Base-by-base conservation (phyloP, 2,113 vertebrate species). In the Monarcha castaneiventris region DNA sequence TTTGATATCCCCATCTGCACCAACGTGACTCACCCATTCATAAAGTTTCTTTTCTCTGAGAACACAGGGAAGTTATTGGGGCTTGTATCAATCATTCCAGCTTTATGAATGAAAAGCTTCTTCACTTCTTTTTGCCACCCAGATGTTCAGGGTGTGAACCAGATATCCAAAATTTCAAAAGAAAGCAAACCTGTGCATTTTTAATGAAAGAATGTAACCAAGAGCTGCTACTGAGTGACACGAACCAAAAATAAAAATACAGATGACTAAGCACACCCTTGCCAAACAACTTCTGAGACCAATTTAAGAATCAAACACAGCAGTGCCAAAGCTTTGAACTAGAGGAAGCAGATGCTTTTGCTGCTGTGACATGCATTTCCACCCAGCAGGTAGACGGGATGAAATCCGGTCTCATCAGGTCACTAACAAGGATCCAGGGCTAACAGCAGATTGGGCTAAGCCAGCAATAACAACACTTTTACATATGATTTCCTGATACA, bases 291-390 rank as follows among this genome's bases (percentile, higher is more conserved):
- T 94, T 97, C 96, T 94, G 96, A 97, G 96, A 97, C 66, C 92
- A 92, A 73, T 96, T 93, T 91, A 92, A 96, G 96, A 95, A 93
- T 93, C 77, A 96, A 96, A 85, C 92, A 62, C 83, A 76, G 33
- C 83, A 64, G n/a, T 88, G 94, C 89, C 91, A 92, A 89, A 95
- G 94, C 96, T 97, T 97, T 97, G 96, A 96, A 96, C 90, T 96
- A 84, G 80, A 97, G 97, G 95, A 97, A 97, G 93, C 96, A 97
- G 89, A 97, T 95, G 94, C 96, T 85, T 96, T 90, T 93, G 97
- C 89, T 93, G 91, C 94, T 97, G 95, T 84, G 96, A 96, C 93
- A 95, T 97, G 96, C 93, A 92, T 97, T 97, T 96, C 96, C 87
- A 94, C 97, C 77, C 96, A 97, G 96, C 96, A 97, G 97, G 96